Evolutionary conservation across 1,140 invertebrate species (phyloP).

Genomic region (Trypoxylus dichotomus): DNA sequence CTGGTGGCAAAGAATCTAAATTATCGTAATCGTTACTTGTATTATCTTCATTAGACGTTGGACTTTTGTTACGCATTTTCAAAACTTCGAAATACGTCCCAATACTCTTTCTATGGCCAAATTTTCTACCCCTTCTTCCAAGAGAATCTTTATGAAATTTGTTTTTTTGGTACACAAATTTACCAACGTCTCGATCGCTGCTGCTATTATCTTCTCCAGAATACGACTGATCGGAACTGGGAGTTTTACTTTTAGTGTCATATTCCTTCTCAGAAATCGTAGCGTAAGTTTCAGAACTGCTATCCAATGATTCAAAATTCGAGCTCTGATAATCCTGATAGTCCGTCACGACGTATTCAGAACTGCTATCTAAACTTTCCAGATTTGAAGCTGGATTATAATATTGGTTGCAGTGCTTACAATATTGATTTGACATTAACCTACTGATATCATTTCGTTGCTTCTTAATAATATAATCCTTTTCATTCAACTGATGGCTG

Average conservation of each 20-base stretch:
- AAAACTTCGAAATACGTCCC: conserved; percentile 57
- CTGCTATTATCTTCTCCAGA: conserved; percentile 57
- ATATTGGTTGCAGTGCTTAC: conserved; percentile 61
- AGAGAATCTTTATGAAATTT: conserved; percentile 59
- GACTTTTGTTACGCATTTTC: conserved; percentile 57
- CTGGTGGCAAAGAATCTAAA: conserved; percentile 59
- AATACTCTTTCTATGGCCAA: conserved; percentile 57
- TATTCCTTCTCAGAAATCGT: conserved; percentile 58
- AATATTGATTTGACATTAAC: conserved; percentile 56
- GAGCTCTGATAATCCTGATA: conserved; percentile 48
- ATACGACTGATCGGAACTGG: conserved; percentile 52
- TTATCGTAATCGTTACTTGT: conserved; percentile 57
- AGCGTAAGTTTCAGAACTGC: conserved; percentile 61
- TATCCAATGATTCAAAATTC: conserved; percentile 57
- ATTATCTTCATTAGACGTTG: conserved; percentile 57
- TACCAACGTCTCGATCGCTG: conserved; percentile 48
- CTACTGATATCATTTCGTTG: conserved; percentile 71
- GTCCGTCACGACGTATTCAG: conserved; percentile 56
- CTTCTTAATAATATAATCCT: conserved; percentile 69
- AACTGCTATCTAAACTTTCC: conserved; percentile 61
- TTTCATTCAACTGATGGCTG: conserved; percentile 66
- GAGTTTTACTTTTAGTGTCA: conserved; percentile 32
- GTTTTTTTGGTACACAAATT: conserved; percentile 64
- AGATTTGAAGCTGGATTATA: conserved; percentile 59
- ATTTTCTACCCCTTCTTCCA: conserved; percentile 58